Percentiles rank a stretch among this genome's conserved stretches.
Conservation (phyloP, 1,140 invertebrate species). For the Rhopalosiphum padi region DNA sequence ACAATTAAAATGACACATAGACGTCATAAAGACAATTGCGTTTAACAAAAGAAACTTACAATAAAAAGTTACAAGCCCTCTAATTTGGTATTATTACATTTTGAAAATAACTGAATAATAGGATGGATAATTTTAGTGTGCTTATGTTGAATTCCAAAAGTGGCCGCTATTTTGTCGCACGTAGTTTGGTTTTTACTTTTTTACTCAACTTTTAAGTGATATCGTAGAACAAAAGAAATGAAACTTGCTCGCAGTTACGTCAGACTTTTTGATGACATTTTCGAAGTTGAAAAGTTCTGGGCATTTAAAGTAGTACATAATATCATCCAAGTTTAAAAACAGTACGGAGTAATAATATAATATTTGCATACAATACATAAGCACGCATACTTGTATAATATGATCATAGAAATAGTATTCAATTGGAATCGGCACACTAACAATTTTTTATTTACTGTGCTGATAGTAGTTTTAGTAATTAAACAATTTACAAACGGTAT, state of each 20-base stretch:
- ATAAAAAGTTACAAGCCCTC: neutral
- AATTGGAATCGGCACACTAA: neutral
- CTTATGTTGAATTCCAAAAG: constrained; percentile 28
- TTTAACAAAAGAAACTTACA: neutral
- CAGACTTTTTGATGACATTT: constrained; percentile 5
- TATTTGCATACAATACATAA: neutral
- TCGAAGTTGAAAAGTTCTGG: constrained; percentile 37
- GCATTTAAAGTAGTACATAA: constrained; percentile 30
- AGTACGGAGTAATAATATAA: neutral
- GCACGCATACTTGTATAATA: neutral
- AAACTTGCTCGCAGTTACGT: constrained; percentile 25
- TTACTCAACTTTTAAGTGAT: constrained; percentile 46
- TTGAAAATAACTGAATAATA: neutral
- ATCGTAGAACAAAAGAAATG: constrained; percentile 42
- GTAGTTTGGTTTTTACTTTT: constrained; percentile 3
- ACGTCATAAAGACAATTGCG: neutral
- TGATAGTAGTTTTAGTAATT: neutral
- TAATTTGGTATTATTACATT: constrained; percentile 31
- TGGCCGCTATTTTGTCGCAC: constrained; percentile 24
- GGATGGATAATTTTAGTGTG: constrained; percentile 11
- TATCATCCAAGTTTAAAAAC: neutral
- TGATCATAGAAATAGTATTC: neutral
- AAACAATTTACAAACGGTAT: neutral
- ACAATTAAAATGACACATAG: too few relatives aligned
- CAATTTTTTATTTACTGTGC: neutral